A percentile compares a stretch with the other conserved stretches of the same genome.
Evolutionary conservation across 2,888 invertebrate species (phyloP).

Genomic region (Drosophila lacicola): DNA sequence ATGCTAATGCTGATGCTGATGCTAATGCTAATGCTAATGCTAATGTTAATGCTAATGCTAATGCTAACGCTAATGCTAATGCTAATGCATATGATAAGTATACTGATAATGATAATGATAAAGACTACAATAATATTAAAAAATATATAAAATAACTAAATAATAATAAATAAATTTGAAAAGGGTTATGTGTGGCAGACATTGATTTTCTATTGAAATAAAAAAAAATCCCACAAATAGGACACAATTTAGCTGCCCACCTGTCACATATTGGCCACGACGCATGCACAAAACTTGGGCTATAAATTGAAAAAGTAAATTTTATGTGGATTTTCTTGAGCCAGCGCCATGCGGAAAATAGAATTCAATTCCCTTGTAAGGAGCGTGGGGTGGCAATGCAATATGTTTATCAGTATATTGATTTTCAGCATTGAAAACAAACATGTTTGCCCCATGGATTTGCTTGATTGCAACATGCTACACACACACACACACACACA

Average conservation of each 20-base stretch:
- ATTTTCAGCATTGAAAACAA: slow-evolving; percentile 59
- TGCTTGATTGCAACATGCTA: slow-evolving; percentile 41
- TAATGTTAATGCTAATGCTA: too few species aligned
- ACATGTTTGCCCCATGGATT: slow-evolving; percentile 19
- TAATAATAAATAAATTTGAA: too few species aligned
- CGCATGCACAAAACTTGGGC: slow-evolving; percentile 15
- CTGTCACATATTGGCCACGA: slow-evolving; percentile 20
- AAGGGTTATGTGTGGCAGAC: too few species aligned
- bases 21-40: too few species aligned
- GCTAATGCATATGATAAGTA: too few species aligned
- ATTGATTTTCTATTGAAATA: too few species aligned
- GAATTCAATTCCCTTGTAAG: slow-evolving; percentile 42
- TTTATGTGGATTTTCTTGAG: slow-evolving; percentile 22
- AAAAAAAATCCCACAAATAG: not conserved
- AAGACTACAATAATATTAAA: too few species aligned
- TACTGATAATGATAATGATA: too few species aligned
- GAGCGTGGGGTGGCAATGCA: slow-evolving; percentile 33
- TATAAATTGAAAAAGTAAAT: slow-evolving; percentile 56
- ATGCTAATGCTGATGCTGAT: too few species aligned
- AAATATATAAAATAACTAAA: too few species aligned
- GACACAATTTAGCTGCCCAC: slow-evolving; percentile 6
- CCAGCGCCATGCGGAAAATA: slow-evolving; percentile 32
- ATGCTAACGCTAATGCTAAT: too few species aligned
- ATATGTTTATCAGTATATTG: slow-evolving; percentile 75
- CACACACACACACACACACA: slow-evolving; percentile 25